Base-by-base conservation (phyloP, 2,113 vertebrate species). In the Vidua macroura region DNA sequence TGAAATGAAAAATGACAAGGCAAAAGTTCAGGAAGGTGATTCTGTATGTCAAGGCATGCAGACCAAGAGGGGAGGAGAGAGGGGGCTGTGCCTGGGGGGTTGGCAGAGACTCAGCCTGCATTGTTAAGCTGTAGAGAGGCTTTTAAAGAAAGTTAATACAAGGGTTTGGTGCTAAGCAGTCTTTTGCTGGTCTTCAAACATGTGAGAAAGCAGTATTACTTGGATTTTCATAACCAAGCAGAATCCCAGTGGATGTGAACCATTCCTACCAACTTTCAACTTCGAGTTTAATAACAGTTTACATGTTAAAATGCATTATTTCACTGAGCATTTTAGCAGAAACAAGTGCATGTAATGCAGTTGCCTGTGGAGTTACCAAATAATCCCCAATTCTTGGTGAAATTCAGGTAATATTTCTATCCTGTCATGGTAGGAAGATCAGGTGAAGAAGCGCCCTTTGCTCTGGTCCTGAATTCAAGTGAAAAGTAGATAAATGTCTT, bases 11-110 rank as follows among this genome's bases (percentile, higher is more conserved):
- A 60, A 25, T 68, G 43, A 18, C 4, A n/a, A 52, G 37, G 14
- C 6, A 22, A 27, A 80, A 16, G 39, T n/a, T 79, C 2, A 1
- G 13, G 43, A 28, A 67, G 46, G 55, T 63, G 35, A 16, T 91
- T 49, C 15, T 0, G 0, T 46, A 4, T 30, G 6, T 88, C 31
- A 58, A 19, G 43, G 15, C 4, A 5, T 3, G 2, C 15, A 44
- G 51, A 30, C 4, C 3, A 28, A 16, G 44, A 51, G 22, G 22
- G 21, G 27, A 63, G 23, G 35, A 37, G 44, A 30, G 53, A 74
- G 30, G 43, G 39, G 23, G 11, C 33, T 4, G 7, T 31, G 43
- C 4, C 33, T 63, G 37, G 14, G 11, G 12, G 12, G 2, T 9
- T 68, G 63, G 22, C 20, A 67, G 28, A 39, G 56, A 7, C n/a